Percentiles rank a stretch among this genome's conserved stretches.
Evolutionary conservation across 2,888 invertebrate species (phyloP).

Genomic region (Alcis repandata): DNA sequence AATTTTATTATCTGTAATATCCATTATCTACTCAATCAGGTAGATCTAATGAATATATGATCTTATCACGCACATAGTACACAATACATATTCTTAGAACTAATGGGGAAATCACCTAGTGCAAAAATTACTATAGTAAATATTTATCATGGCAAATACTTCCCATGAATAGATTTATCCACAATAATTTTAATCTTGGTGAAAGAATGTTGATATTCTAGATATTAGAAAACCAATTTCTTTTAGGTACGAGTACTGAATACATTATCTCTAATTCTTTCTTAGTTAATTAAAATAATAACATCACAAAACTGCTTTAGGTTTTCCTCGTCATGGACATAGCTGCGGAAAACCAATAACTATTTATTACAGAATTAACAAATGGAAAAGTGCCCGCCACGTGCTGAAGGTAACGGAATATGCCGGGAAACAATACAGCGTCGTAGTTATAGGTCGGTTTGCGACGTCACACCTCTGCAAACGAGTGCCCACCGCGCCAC

Average conservation of each 20-base stretch:
- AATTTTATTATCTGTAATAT: no score
- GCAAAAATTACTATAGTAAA: no score
- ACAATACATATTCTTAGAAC: neutral
- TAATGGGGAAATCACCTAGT: neutral
- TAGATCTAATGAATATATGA: no score
- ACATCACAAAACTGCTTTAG: neutral
- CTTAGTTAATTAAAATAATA: neutral
- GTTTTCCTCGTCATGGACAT: neutral
- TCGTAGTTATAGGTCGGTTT: slow-evolving; percentile 55
- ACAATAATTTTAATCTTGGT: no score
- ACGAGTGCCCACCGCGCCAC: slow-evolving; percentile 75
- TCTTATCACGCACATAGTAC: neutral
- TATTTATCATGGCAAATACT: no score
- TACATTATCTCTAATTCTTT: neutral
- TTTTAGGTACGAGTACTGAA: no score
- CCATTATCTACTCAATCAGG: no score
- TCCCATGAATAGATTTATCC: no score
- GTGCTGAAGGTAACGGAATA: slow-evolving; percentile 67
- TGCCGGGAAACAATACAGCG: slow-evolving; percentile 57
- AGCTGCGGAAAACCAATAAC: slow-evolving; percentile 8
- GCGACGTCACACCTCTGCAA: slow-evolving; percentile 62
- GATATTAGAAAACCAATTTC: no score
- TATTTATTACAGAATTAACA: neutral
- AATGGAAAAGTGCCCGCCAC: slow-evolving; percentile 48
- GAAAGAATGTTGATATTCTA: no score